Percentiles rank a stretch among this genome's conserved stretches.
Evolutionary conservation across 2,797 vertebrate species (phyloP).

Genomic region (Atherinosoma microstoma): DNA sequence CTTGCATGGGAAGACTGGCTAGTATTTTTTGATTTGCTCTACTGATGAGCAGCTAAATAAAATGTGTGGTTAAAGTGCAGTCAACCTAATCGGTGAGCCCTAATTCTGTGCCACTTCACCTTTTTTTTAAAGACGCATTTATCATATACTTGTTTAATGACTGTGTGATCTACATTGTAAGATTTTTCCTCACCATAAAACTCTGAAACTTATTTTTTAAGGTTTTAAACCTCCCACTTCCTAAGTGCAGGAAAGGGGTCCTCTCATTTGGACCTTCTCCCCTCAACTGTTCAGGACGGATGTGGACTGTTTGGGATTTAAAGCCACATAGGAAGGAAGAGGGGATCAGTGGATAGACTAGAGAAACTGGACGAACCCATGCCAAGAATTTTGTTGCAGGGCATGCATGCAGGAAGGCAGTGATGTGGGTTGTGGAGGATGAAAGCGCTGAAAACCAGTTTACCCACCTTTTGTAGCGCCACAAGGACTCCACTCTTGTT

Average conservation of each 20-base stretch:
- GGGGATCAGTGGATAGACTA: conserved; percentile 57
- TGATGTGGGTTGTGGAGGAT: conserved; percentile 63
- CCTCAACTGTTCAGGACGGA: conserved; percentile 66
- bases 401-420: conserved; percentile 40
- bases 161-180: neutral
- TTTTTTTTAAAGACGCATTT: neutral
- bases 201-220: conserved; percentile 13
- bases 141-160: neutral
- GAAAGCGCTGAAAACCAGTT: conserved; percentile 33
- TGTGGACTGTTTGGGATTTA: conserved; percentile 79
- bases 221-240: conserved; percentile 19
- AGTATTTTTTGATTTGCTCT: conserved; percentile 35
- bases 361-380: conserved; percentile 72
- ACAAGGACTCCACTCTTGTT: conserved; percentile 25
- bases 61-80: conserved; percentile 16
- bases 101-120: neutral
- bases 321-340: conserved; percentile 76
- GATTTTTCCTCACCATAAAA: neutral
- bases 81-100: neutral
- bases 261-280: conserved; percentile 31
- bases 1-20: conserved; percentile 20
- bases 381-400: conserved; percentile 69
- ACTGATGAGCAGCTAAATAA: conserved; percentile 16
- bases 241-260: conserved; percentile 46
- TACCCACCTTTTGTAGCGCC: conserved; percentile 39